Percentiles rank a stretch among this genome's conserved stretches.
phyloP scores from a whole-genome alignment of 2,113 vertebrate species.

The Colius striatus region DNA sequence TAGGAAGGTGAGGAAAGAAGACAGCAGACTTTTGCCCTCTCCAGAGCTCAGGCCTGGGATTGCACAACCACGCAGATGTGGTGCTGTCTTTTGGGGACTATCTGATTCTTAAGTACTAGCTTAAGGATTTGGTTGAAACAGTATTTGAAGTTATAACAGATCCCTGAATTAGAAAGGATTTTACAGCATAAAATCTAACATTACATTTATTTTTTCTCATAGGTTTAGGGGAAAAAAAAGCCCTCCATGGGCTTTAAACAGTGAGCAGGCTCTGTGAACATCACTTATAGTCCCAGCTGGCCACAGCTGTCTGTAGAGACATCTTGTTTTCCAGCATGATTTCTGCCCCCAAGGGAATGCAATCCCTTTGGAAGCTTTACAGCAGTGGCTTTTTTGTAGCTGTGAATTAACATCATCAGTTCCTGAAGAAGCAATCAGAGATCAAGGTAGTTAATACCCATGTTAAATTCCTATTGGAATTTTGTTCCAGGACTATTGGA shows the following conservation, averaged over 20 bases:
- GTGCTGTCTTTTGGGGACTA: background rate
- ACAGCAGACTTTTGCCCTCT: background rate
- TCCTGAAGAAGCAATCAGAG: background rate
- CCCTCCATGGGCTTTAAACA: background rate
- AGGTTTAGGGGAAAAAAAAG: background rate
- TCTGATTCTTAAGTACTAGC: background rate
- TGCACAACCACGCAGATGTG: background rate
- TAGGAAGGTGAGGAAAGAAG: background rate
- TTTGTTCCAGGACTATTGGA: background rate
- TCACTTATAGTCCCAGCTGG: background rate
- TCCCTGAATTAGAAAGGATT: background rate
- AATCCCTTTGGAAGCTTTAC: background rate
- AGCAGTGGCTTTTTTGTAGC: fast-evolving
- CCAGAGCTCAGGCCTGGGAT: background rate
- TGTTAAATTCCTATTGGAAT: background rate
- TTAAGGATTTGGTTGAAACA: background rate
- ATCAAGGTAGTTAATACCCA: background rate
- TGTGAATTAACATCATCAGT: background rate
- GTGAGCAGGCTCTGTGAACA: background rate
- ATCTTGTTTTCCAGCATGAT: background rate
- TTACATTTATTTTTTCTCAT: background rate
- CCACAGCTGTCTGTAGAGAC: background rate
- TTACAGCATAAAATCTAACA: background rate
- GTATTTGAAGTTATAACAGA: background rate
- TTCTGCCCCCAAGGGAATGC: background rate